Conservation (phyloP, 2,888 invertebrate species). For the Scaptomyza cyrtandrae region DNA sequence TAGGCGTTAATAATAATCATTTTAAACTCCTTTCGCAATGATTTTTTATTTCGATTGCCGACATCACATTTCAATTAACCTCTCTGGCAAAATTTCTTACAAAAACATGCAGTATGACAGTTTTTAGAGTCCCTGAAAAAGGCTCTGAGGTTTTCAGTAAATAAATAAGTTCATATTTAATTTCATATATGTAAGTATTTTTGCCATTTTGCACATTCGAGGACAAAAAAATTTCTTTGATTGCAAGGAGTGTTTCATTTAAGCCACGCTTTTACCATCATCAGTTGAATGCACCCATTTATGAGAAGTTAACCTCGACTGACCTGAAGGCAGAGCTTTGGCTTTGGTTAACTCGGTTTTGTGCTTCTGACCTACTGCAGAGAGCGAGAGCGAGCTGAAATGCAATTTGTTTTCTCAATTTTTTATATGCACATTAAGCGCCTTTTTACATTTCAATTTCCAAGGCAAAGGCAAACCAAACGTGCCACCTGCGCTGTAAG, state of each 20-base stretch:
- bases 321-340: conserved; percentile 36
- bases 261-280: conserved; percentile 19
- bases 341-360: conserved; percentile 3
- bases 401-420: conserved; percentile 74
- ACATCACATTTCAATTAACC: too few relatives aligned
- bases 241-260: conserved; percentile 17
- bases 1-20: too few relatives aligned
- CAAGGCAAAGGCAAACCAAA: conserved; percentile 27
- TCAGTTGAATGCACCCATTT: conserved; percentile 73
- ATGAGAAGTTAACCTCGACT: conserved; percentile 61
- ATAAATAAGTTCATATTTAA: too few relatives aligned
- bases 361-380: conserved; percentile 60
- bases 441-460: conserved; percentile 76
- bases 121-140: background rate
- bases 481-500: conserved; percentile 57
- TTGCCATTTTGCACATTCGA: background rate
- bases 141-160: background rate
- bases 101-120: too few relatives aligned
- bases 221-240: background rate
- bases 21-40: too few relatives aligned
- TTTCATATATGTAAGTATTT: background rate
- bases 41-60: too few relatives aligned
- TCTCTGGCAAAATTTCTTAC: too few relatives aligned
- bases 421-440: conserved; percentile 78
- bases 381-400: conserved; percentile 45